Percentiles rank a stretch among this genome's conserved stretches.
These are phyloP conservation scores for Invenusta paracnida DNA, from an alignment of 2,888 invertebrate genomes.

Conservation along the genomic window DNA sequence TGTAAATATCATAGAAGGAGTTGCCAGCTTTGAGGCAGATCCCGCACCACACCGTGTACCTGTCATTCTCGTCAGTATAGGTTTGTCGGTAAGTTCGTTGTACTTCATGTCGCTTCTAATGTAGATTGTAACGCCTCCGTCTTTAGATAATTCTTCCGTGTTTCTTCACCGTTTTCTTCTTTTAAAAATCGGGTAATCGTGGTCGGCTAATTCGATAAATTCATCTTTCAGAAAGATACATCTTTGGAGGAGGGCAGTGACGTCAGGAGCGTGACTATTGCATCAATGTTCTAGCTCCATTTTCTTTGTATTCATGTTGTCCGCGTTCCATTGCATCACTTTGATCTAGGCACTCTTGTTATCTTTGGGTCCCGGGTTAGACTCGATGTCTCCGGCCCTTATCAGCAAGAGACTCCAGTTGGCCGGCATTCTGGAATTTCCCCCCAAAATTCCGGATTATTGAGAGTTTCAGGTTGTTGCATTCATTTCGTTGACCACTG, in stretches of 20 bases:
- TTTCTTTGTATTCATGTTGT: not conserved
- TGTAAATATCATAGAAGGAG: not conserved
- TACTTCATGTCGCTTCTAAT: not conserved
- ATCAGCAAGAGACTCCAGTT: not conserved
- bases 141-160: not conserved
- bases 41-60: not conserved
- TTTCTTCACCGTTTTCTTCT: not conserved
- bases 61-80: not conserved
- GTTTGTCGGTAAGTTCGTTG: not conserved
- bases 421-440: not conserved
- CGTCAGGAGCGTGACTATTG: not conserved
- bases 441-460: not conserved
- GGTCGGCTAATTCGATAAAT: not conserved
- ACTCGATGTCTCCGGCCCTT: not conserved
- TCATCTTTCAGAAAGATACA: not conserved
- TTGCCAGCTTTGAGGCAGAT: not conserved
- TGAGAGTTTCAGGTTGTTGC: not conserved
- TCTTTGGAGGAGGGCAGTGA: not conserved
- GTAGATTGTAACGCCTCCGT: not conserved
- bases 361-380: not conserved
- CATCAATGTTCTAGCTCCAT: not conserved
- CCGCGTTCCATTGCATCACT: not conserved
- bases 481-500: not conserved
- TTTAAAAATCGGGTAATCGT: not conserved
- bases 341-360: not conserved